Evolutionary conservation across 2,113 vertebrate species (phyloP).

Genomic region (Mirounga angustirostris): DNA sequence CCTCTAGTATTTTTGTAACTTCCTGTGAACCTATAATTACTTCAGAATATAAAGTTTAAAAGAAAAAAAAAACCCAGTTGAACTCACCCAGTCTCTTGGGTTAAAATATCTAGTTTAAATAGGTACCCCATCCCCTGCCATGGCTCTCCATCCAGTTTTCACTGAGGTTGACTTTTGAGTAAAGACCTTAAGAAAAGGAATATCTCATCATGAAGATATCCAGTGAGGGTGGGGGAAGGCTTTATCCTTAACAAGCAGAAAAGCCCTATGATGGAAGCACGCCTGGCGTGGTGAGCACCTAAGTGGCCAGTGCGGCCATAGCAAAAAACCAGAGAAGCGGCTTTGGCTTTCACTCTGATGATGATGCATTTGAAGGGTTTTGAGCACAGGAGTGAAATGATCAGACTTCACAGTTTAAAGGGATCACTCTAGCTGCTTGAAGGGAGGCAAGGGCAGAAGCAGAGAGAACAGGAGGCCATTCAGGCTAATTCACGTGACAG

Average conservation of each 20-base stretch:
- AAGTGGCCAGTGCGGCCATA: not conserved
- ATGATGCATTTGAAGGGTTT: not conserved
- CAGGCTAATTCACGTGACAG: not conserved
- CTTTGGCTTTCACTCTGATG: not conserved
- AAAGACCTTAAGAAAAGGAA: conserved; percentile 1
- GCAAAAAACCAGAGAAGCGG: not conserved
- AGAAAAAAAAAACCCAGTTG: conserved; percentile 9
- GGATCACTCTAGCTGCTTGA: not conserved
- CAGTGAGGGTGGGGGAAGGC: not conserved
- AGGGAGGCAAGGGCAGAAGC: not conserved
- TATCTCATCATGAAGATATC: not conserved
- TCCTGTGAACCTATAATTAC: conserved; percentile 17
- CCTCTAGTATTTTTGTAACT: conserved; percentile 29
- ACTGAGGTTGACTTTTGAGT: not conserved
- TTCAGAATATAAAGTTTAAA: conserved; percentile 30
- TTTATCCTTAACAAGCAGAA: not conserved
- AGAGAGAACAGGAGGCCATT: not conserved
- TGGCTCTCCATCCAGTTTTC: not conserved
- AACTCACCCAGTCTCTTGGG: not conserved
- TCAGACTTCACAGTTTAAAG: not conserved
- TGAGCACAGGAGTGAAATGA: not conserved
- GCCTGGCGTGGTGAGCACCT: too few species aligned
- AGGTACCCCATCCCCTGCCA: not conserved
- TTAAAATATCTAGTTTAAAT: not conserved
- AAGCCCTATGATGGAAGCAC: not conserved